Conservation (phyloP, 2,797 vertebrate genomes). For the Lepilemur septentrionalis region DNA sequence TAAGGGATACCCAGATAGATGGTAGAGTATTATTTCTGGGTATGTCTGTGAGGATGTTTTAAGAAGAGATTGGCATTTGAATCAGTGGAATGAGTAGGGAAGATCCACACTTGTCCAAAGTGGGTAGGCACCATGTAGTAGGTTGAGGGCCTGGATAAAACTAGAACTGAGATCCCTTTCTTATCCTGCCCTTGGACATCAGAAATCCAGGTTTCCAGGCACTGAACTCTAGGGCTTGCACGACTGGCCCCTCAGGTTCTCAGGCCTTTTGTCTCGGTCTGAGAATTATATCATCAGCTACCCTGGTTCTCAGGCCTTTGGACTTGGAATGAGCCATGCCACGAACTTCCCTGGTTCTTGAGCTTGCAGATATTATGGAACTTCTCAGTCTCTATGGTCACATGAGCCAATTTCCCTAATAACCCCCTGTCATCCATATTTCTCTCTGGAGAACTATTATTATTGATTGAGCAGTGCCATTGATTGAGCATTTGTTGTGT, state of each 20-base stretch:
- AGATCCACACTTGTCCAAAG: background rate
- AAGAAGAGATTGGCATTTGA: background rate
- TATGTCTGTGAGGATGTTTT: background rate
- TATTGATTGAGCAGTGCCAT: background rate
- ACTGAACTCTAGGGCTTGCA: background rate
- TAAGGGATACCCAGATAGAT: background rate
- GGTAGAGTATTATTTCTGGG: background rate
- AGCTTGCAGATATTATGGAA: background rate
- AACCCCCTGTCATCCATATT: background rate
- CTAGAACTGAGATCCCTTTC: background rate
- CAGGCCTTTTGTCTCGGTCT: background rate
- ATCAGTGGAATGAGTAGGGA: background rate
- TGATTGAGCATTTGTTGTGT: background rate
- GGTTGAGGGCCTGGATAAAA: background rate
- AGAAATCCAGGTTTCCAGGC: background rate
- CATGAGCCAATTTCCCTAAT: background rate
- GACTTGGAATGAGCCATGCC: background rate
- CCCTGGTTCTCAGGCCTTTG: background rate
- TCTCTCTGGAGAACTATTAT: background rate
- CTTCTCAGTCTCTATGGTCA: background rate
- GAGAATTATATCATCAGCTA: background rate
- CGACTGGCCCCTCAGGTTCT: background rate
- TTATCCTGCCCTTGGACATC: background rate
- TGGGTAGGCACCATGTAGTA: background rate
- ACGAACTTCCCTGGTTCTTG: background rate